These are phyloP conservation scores for Quadroppia sp. DNA, from an alignment of 2,888 invertebrate species.

Conservation along the genomic window DNA sequence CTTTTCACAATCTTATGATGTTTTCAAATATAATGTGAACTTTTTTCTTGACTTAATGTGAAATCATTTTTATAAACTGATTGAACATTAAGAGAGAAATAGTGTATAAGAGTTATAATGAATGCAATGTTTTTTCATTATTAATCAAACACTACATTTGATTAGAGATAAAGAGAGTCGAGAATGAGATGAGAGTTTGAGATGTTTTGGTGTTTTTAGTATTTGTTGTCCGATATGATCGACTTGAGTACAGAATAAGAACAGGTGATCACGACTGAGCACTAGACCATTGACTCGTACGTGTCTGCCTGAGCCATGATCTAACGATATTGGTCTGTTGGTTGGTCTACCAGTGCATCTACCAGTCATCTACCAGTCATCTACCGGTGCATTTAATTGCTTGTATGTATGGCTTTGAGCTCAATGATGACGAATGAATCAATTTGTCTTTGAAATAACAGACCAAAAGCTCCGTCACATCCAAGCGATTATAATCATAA, in stretches of 20 bases:
- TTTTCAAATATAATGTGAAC: background rate
- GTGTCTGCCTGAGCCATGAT: background rate
- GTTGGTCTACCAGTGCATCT: conserved; percentile 18
- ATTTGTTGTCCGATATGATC: background rate
- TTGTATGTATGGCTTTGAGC: background rate
- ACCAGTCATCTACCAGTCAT: no score
- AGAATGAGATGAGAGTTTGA: background rate
- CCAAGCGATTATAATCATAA: conserved; percentile 24
- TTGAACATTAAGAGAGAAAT: no score
- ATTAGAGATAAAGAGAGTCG: background rate
- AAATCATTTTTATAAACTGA: background rate
- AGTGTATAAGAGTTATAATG: background rate
- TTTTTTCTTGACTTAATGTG: background rate
- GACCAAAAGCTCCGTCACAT: conserved; percentile 31
- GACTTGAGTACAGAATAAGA: background rate
- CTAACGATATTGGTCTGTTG: conserved; percentile 18
- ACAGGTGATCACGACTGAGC: conserved; percentile 27
- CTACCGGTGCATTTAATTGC: conserved; percentile 26
- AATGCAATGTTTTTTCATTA: background rate
- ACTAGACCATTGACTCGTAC: conserved; percentile 20
- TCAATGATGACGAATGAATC: conserved; percentile 32
- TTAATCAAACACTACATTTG: background rate
- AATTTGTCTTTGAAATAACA: conserved; percentile 36
- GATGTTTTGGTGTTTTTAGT: background rate
- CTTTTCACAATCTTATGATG: background rate